Conservation (phyloP, 2,797 vertebrate genomes). For the Decapterus maruadsi region DNA sequence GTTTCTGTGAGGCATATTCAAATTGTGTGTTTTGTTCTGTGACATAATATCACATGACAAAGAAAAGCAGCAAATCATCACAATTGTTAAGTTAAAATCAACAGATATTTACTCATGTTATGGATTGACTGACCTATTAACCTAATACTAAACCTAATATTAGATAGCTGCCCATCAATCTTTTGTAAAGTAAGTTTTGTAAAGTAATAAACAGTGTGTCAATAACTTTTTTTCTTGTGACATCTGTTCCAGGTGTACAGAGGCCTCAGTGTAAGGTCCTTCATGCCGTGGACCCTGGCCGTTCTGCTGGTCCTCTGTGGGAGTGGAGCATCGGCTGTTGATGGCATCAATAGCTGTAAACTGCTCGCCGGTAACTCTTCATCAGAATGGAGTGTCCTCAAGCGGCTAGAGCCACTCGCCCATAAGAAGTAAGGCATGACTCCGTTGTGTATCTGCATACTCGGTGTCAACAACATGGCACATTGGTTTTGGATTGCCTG, state of each 20-base stretch:
- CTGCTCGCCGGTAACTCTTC: conserved; percentile 31
- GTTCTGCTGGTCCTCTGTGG: conserved; percentile 72
- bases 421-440: conserved; percentile 75
- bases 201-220: too few species aligned
- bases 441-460: not conserved
- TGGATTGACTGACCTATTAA: not conserved
- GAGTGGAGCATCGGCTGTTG: conserved; percentile 39
- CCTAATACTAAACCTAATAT: not conserved
- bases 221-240: not conserved
- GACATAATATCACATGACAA: not conserved
- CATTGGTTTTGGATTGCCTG: conserved; percentile 2
- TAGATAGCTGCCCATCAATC: not conserved
- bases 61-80: not conserved
- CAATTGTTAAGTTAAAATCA: not conserved
- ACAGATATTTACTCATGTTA: not conserved
- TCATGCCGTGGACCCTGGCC: conserved; percentile 67
- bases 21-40: not conserved
- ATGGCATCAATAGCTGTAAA: conserved; percentile 71
- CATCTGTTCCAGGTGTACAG: conserved; percentile 55
- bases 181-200: too few species aligned
- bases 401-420: conserved; percentile 74
- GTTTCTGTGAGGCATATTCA: not conserved
- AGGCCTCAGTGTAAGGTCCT: conserved; percentile 14
- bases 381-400: conserved; percentile 59
- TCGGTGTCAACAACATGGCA: not conserved